Conservation (phyloP, 2,888 invertebrate genomes). For the Mactromeris polynyma region DNA sequence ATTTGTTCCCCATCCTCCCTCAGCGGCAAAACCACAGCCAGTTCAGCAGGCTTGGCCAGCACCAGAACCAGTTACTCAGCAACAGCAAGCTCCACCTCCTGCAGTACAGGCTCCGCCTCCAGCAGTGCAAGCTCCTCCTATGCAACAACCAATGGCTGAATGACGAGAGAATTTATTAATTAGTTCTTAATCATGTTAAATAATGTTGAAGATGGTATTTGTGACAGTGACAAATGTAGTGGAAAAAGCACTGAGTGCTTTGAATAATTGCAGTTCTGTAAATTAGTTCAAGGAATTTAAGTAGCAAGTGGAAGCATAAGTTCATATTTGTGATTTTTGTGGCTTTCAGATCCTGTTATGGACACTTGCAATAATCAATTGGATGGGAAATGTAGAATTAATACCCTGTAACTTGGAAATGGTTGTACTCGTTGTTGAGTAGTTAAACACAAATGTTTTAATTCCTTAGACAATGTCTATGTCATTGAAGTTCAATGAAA, state of each 20-base stretch:
- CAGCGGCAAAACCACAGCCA: conserved; percentile 56
- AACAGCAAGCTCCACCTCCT: conserved; percentile 55
- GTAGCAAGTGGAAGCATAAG: too few relatives aligned
- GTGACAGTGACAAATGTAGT: background rate
- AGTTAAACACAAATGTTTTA: background rate
- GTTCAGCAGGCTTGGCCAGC: conserved; percentile 53
- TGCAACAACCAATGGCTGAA: conserved; percentile 51
- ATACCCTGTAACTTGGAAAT: background rate
- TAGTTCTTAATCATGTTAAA: conserved; percentile 8
- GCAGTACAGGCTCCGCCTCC: conserved; percentile 53
- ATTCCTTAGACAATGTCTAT: background rate
- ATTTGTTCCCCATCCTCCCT: conserved; percentile 73
- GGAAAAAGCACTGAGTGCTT: background rate
- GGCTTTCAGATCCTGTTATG: background rate
- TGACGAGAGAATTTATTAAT: conserved; percentile 17
- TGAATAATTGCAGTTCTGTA: background rate
- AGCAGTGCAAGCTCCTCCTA: conserved; percentile 44
- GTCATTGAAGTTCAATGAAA: background rate
- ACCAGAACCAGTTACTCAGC: conserved; percentile 47
- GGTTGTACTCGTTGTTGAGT: background rate
- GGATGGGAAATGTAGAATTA: background rate
- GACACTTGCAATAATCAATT: background rate
- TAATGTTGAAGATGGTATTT: background rate
- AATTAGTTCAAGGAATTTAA: background rate
- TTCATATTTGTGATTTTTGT: background rate